Evolutionary conservation across 2,888 invertebrate species (phyloP).

Genomic region (Drosophila robusta): DNA sequence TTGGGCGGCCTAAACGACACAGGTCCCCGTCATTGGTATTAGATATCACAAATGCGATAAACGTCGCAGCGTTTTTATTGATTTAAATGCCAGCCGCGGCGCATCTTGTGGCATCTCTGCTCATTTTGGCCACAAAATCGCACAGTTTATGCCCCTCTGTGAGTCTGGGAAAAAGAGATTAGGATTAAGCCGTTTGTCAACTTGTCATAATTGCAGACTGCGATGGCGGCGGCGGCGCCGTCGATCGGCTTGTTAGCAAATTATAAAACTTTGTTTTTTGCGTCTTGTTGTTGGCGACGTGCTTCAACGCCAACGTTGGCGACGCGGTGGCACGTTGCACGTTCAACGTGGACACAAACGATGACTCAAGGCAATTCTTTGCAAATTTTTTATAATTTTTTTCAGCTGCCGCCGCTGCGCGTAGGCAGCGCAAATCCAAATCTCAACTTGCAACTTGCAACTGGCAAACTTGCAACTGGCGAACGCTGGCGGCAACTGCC

Average conservation of each 20-base stretch:
- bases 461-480: slow-evolving; percentile 21
- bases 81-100: slow-evolving; percentile 68
- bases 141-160: slow-evolving; percentile 45
- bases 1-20: slow-evolving; percentile 28
- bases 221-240: slow-evolving; percentile 63
- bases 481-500: slow-evolving; percentile 22
- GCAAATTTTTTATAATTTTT: slow-evolving; percentile 71
- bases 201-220: slow-evolving; percentile 77
- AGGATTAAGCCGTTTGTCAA: slow-evolving; percentile 80
- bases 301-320: slow-evolving; percentile 66
- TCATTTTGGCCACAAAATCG: slow-evolving; percentile 56
- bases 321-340: slow-evolving; percentile 47
- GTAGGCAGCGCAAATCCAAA: slow-evolving; percentile 72
- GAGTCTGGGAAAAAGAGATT: slow-evolving; percentile 64
- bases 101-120: slow-evolving; percentile 18
- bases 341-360: slow-evolving; percentile 56
- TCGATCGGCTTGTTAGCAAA: slow-evolving; percentile 78
- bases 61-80: slow-evolving; percentile 66
- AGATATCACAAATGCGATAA: slow-evolving; percentile 77
- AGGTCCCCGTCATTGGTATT: slow-evolving; percentile 57
- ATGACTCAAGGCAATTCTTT: slow-evolving; percentile 78
- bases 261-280: slow-evolving; percentile 65
- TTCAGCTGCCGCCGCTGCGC: slow-evolving; percentile 33
- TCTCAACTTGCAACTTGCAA: slow-evolving; percentile 45
- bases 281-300: slow-evolving; percentile 19